Evolutionary conservation across 2,888 invertebrate species (phyloP).

Genomic region (Macrostomum cliftonense): DNA sequence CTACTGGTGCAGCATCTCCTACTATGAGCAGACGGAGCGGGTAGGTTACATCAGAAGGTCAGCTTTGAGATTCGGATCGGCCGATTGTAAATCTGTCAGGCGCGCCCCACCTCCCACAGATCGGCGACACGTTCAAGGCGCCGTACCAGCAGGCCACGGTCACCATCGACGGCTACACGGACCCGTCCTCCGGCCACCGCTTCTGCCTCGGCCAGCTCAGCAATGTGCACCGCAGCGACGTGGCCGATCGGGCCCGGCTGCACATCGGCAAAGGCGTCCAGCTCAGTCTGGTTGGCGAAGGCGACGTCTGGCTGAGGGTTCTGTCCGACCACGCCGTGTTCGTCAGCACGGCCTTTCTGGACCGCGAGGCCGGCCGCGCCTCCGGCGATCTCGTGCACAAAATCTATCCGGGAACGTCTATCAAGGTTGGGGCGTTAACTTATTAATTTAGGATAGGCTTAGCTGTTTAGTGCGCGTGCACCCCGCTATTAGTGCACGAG

Average conservation of each 20-base stretch:
- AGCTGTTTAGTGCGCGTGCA: too few species aligned
- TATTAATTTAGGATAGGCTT: too few species aligned
- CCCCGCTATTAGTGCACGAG: too few species aligned
- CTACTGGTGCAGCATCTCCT: conserved; percentile 96
- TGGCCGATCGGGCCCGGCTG: too few species aligned
- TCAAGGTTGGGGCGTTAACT: conserved; percentile 50
- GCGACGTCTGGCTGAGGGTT: conserved; percentile 89
- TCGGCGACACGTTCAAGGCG: conserved; percentile 46
- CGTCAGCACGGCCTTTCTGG: conserved; percentile 91
- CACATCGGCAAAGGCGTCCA: conserved; percentile 93
- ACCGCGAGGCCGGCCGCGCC: conserved; percentile 80
- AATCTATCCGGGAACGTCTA: conserved; percentile 85
- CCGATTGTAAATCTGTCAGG: too few species aligned
- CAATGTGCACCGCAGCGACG: conserved; percentile 72
- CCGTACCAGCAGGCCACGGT: conserved; percentile 63
- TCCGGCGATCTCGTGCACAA: conserved; percentile 97
- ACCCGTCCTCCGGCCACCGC: conserved; percentile 85
- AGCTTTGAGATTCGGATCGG: too few species aligned
- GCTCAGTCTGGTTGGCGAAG: conserved; percentile 34
- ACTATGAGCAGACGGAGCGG: conserved; percentile 93
- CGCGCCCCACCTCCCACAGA: conserved; percentile 14
- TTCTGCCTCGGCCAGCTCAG: conserved; percentile 94
- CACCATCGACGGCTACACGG: conserved; percentile 87
- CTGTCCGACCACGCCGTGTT: conserved; percentile 91
- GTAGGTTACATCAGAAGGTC: too few species aligned